These are phyloP conservation scores for Zosterops lateralis DNA, from an alignment of 2,113 vertebrate genomes.

Conservation along the genomic window DNA sequence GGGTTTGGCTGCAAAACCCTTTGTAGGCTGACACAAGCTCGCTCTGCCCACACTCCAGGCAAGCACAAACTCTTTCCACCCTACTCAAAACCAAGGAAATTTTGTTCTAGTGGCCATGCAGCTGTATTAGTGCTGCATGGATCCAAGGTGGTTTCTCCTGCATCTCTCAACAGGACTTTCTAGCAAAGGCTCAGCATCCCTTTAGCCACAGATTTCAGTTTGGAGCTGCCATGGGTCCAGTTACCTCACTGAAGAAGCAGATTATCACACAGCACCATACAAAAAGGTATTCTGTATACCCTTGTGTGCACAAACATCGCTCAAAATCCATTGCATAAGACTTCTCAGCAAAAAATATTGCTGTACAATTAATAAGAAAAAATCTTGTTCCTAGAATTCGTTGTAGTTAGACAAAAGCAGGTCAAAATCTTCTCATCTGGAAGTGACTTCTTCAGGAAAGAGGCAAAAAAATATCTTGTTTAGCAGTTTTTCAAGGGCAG, in stretches of 20 bases:
- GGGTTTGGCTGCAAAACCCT: constrained; percentile 48
- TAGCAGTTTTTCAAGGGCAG: constrained; percentile 6
- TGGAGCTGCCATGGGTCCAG: neutral
- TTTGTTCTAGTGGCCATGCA: neutral
- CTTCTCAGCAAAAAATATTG: neutral
- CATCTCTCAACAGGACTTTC: neutral
- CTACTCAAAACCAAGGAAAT: neutral
- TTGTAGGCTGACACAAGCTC: constrained; percentile 22
- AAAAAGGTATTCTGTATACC: neutral
- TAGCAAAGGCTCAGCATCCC: neutral
- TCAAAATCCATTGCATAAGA: neutral
- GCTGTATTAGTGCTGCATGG: neutral
- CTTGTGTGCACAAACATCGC: neutral
- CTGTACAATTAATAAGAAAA: neutral
- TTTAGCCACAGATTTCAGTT: neutral
- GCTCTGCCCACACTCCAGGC: constrained; percentile 32
- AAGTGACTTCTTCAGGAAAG: neutral
- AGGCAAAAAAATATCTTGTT: neutral
- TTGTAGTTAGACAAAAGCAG: neutral
- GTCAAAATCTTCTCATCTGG: neutral
- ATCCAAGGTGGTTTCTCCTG: neutral
- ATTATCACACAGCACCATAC: neutral
- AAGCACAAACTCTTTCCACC: constrained; percentile 32
- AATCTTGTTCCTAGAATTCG: neutral
- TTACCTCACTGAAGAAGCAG: neutral